These are phyloP conservation scores for Homarus americanus DNA, from an alignment of 1,140 invertebrate species.

Conservation along the genomic window DNA sequence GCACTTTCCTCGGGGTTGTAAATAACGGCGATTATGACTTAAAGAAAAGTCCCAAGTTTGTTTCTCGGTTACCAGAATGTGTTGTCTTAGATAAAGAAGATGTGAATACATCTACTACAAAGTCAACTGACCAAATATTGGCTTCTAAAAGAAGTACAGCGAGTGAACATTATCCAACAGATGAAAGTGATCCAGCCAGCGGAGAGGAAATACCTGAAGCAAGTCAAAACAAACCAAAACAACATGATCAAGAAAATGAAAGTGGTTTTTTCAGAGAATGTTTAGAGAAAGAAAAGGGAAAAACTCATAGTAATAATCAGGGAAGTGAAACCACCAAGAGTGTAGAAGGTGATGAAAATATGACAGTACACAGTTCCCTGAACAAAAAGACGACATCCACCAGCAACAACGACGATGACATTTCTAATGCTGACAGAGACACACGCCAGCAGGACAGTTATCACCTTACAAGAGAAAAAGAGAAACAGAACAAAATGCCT, in stretches of 20 bases:
- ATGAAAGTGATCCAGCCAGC: background rate
- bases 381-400: too few relatives aligned
- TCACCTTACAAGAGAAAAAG: background rate
- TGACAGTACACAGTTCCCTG: background rate
- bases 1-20: background rate
- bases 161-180: background rate
- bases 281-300: background rate
- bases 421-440: too few relatives aligned
- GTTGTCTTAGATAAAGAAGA: background rate
- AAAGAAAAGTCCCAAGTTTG: background rate
- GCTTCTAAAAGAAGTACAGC: background rate
- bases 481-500: background rate
- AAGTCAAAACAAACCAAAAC: background rate
- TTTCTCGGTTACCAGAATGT: background rate
- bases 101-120: background rate
- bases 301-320: too few relatives aligned
- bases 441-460: background rate
- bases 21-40: background rate
- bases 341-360: background rate
- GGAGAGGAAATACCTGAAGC: background rate
- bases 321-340: too few relatives aligned
- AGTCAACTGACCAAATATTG: background rate
- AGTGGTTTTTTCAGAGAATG: background rate
- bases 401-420: background rate
- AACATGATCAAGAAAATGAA: background rate